Conservation (phyloP, 37 sponge, comb jelly and placozoan species). For the Theonella swinhoei region DNA sequence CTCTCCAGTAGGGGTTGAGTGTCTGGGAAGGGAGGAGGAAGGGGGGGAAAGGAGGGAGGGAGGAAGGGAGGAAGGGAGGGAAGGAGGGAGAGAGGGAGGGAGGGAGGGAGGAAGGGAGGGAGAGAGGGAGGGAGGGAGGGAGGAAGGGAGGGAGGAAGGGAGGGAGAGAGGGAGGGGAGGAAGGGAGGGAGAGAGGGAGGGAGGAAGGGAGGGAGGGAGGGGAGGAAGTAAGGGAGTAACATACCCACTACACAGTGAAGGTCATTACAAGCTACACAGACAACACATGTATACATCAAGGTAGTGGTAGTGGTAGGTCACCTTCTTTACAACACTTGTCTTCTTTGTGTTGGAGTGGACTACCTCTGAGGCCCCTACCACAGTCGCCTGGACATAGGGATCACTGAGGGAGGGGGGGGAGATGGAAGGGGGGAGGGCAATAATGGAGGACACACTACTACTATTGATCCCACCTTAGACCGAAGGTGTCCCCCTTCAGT, state of each 20-base stretch:
- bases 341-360: background rate
- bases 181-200: background rate
- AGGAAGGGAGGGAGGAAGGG: background rate
- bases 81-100: background rate
- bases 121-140: background rate
- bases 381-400: slow-evolving; percentile 55
- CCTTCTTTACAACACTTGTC: slow-evolving; percentile 53
- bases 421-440: background rate
- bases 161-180: background rate
- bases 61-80: background rate
- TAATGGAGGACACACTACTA: background rate
- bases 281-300: too few species aligned
- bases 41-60: background rate
- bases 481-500: slow-evolving; percentile 50
- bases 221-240: background rate
- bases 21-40: slow-evolving; percentile 32
- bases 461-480: slow-evolving; percentile 37
- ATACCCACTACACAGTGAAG: too few species aligned
- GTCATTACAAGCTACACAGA: too few species aligned
- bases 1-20: slow-evolving; percentile 58
- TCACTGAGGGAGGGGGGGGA: slow-evolving; percentile 29
- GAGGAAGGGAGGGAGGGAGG: background rate
- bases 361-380: background rate
- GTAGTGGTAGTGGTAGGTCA: too few species aligned
- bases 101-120: background rate